phyloP scores from a whole-genome alignment of 2,888 invertebrate species.

The Leptopilina drosophilae region DNA sequence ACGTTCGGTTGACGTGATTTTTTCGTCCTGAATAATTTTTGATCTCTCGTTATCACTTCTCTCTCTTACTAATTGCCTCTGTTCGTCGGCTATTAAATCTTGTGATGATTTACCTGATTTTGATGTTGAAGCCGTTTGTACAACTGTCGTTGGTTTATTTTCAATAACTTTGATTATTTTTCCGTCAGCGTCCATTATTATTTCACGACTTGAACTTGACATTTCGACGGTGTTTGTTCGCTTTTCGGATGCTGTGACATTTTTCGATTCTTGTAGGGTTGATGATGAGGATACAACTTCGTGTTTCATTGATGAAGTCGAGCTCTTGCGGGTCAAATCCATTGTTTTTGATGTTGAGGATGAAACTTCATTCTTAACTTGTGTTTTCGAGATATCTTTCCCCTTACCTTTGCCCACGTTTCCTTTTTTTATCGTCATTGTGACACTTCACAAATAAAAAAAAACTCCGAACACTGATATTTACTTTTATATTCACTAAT shows the following conservation, averaged over 20 bases:
- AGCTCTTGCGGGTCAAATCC: slow-evolving; percentile 17
- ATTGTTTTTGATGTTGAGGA: not conserved
- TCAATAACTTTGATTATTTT: slow-evolving; percentile 69
- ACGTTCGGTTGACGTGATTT: not conserved
- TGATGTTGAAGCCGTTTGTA: slow-evolving; percentile 50
- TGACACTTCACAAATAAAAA: slow-evolving; percentile 29
- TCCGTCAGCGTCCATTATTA: slow-evolving; percentile 70
- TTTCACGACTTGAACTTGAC: slow-evolving; percentile 67
- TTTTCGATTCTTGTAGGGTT: slow-evolving; percentile 67
- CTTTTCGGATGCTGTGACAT: slow-evolving; percentile 63
- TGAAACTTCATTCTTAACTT: not conserved
- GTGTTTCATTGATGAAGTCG: slow-evolving; percentile 35
- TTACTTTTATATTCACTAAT: not conserved
- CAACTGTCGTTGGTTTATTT: slow-evolving; percentile 56
- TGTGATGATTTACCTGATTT: slow-evolving; percentile 59
- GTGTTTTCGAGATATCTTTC: slow-evolving; percentile 41
- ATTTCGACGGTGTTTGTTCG: slow-evolving; percentile 67
- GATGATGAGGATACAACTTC: slow-evolving; percentile 65
- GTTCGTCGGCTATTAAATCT: slow-evolving; percentile 66
- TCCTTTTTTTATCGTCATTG: slow-evolving; percentile 52
- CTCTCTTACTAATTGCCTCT: slow-evolving; percentile 53
- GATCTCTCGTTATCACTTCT: slow-evolving; percentile 33
- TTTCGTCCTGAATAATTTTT: not conserved
- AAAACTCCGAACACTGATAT: not conserved
- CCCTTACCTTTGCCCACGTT: slow-evolving; percentile 48